These are phyloP conservation scores for Lordiphosa clarofinis DNA, from an alignment of 1,140 invertebrate genomes.

Conservation along the genomic window DNA sequence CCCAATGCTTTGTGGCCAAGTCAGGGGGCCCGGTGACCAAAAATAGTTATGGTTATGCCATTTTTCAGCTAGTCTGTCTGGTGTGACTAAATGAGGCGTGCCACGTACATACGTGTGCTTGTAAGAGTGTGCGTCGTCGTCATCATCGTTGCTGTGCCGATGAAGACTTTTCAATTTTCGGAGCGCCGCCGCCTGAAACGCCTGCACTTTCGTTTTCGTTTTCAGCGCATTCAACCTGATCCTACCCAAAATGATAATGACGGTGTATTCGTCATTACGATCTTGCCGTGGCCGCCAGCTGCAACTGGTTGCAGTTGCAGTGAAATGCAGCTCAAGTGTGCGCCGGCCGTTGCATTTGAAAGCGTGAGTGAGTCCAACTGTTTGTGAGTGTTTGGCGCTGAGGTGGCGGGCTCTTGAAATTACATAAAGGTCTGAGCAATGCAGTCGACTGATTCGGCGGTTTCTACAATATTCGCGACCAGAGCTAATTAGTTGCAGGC, in stretches of 20 bases:
- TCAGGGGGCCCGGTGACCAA: conserved; percentile 3
- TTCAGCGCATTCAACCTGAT: conserved; percentile 55
- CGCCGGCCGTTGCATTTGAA: conserved; percentile 2
- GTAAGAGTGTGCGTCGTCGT: background rate
- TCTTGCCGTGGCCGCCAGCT: conserved; percentile 7
- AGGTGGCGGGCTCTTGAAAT: conserved; percentile 3
- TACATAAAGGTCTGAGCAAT: conserved; percentile 11
- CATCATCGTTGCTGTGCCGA: conserved; percentile 1
- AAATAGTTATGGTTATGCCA: conserved; percentile 20
- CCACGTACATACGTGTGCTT: background rate
- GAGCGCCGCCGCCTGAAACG: conserved; percentile 23
- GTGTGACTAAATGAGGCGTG: conserved; percentile 15
- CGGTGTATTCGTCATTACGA: conserved; percentile 13
- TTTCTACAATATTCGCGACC: conserved; percentile 5
- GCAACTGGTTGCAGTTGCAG: conserved; percentile 14
- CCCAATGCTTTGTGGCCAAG: conserved; percentile 2
- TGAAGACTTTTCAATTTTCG: conserved; percentile 15
- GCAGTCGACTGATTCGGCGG: background rate
- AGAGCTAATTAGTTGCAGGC: conserved; percentile 5
- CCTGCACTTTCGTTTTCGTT: conserved; percentile 52
- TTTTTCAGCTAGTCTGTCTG: conserved; percentile 13
- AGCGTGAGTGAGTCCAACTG: background rate
- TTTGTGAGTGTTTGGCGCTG: background rate
- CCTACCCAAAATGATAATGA: conserved; percentile 35
- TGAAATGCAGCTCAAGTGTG: conserved; percentile 11